Evolutionary conservation across 2,113 vertebrate species (phyloP), one percentile per base, ranked within the genome.

Genomic region (Heteronetta atricapilla): DNA sequence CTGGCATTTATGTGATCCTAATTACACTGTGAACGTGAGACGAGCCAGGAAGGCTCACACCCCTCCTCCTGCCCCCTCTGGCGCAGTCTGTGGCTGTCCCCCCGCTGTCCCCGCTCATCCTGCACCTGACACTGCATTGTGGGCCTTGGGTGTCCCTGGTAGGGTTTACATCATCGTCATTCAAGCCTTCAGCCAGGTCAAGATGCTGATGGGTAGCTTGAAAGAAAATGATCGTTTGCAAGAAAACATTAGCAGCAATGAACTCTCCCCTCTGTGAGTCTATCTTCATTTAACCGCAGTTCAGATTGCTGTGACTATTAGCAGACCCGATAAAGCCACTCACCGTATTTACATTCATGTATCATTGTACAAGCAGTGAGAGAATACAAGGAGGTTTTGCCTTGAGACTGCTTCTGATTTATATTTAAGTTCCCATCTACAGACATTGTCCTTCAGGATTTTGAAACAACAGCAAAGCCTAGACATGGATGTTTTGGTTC

Each of bases 1-100:
- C 34, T 84, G 83, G 83, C 91, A 91, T 89, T 94, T 95, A 88
- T 88, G 90, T 69, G 59, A 89, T 91, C 53, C 79, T 96, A 95
- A 96, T 94, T 90, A 90, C 0, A 0, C 56, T 53, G 31, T 42
- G 70, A 76, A 76, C 11, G 0, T 55, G 31, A 92, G 66, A 79
- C 62, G 59, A 62, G 46, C 3, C 1, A 81, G 48, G 58, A 82
- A 74, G 58, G 58, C 38, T 88, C 29, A 46, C 10, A 6, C 23
- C 59, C 46, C 63, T 66, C 81, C 20, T 80, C 8, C 59, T 0
- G 0, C 9, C 3, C 0, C 22, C 18, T 33, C 20, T 2, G 52
- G 36, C 3, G 3, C 26, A 10, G 8, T 26, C 38, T 1, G 0
- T 6, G 22, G 55, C 22, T 4, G 1, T 46, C 8, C 14, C 25